These are phyloP conservation scores for Mus minutoides DNA, from an alignment of 2,797 vertebrate species.

Conservation along the genomic window DNA sequence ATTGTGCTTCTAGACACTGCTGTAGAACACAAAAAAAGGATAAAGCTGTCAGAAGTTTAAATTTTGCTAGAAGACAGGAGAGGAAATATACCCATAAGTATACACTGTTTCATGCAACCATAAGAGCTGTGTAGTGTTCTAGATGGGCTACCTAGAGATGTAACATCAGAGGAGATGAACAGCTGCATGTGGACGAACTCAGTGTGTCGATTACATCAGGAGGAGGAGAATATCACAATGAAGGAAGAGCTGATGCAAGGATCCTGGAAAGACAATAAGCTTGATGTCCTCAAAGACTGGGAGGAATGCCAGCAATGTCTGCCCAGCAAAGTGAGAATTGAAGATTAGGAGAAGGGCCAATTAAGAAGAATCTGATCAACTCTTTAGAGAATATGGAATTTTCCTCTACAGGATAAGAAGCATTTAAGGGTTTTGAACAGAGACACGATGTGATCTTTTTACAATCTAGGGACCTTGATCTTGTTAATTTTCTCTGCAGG, in stretches of 20 bases:
- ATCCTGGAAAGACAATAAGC: background rate
- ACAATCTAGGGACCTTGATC: too few species aligned
- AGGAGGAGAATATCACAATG: background rate
- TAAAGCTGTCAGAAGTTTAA: background rate
- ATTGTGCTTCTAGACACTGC: background rate
- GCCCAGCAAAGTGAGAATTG: background rate
- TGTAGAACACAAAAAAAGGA: conserved; percentile 8
- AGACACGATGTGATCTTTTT: background rate
- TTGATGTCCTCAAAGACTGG: too few species aligned
- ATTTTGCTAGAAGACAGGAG: background rate
- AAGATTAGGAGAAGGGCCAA: background rate
- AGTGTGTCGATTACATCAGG: background rate
- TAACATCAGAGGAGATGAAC: background rate
- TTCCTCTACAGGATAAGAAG: background rate
- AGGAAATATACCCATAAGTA: background rate
- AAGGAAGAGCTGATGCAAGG: background rate
- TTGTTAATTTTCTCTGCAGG: background rate
- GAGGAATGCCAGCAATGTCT: background rate
- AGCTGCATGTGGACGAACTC: background rate
- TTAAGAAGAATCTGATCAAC: background rate
- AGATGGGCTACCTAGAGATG: background rate
- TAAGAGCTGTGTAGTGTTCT: background rate
- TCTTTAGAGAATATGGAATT: background rate
- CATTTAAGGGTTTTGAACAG: background rate
- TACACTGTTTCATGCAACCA: background rate